phyloP scores from a whole-genome alignment of 2,888 invertebrate species.

The Acrobasis suavella region DNA sequence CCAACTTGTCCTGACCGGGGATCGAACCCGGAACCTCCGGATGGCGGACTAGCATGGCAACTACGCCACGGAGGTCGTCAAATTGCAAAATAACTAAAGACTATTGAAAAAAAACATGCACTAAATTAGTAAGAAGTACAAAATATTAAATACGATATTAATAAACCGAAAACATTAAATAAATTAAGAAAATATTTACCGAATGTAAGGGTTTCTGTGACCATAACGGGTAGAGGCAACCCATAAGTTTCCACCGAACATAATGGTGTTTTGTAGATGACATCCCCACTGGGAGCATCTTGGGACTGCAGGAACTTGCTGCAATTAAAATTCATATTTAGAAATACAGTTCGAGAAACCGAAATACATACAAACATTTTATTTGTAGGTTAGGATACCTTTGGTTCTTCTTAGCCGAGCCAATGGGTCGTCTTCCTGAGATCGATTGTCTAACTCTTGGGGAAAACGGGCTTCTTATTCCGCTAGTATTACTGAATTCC shows the following conservation, averaged over 20 bases:
- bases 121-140: background rate
- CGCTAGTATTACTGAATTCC: conserved; percentile 69
- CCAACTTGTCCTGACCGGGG: too few relatives aligned
- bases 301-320: conserved; percentile 60
- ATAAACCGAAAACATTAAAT: too few relatives aligned
- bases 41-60: too few relatives aligned
- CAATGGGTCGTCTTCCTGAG: conserved; percentile 60
- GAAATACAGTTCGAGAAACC: background rate
- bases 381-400: conserved; percentile 51
- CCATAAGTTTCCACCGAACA: conserved; percentile 92
- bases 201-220: conserved; percentile 94
- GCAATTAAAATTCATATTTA: conserved; percentile 16
- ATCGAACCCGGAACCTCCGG: too few relatives aligned
- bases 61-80: too few relatives aligned
- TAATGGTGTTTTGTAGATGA: conserved; percentile 88
- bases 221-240: conserved; percentile 90
- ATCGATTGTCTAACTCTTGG: conserved; percentile 69
- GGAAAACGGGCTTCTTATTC: conserved; percentile 72
- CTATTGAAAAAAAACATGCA: background rate
- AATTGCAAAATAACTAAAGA: background rate
- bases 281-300: conserved; percentile 81
- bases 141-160: too few relatives aligned
- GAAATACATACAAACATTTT: background rate
- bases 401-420: conserved; percentile 64
- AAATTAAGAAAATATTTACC: conserved; percentile 70